Evolutionary conservation across 1,140 invertebrate genomes (phyloP).

Genomic region (Elymnias hypermnestra): DNA sequence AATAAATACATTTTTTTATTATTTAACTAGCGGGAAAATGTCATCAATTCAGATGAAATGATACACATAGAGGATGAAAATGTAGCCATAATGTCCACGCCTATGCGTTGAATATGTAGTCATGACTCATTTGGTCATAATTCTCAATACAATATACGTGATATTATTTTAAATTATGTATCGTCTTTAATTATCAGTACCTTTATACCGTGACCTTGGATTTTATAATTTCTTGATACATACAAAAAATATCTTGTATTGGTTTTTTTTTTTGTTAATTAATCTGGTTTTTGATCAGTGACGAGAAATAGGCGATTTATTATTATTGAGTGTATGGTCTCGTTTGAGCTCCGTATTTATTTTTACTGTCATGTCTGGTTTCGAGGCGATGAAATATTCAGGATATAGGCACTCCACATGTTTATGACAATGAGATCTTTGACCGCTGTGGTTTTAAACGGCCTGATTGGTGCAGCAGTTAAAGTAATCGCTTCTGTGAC

Average conservation of each 20-base stretch:
- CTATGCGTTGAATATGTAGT: neutral
- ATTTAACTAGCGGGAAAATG: no score
- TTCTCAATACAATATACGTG: slow-evolving; percentile 4
- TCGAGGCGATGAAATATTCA: neutral
- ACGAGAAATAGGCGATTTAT: neutral
- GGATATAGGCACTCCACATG: no score
- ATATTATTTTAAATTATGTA: slow-evolving; percentile 1
- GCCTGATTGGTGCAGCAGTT: no score
- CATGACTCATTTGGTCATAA: slow-evolving; percentile 1
- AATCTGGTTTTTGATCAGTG: neutral
- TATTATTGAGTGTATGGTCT: neutral
- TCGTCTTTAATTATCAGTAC: neutral
- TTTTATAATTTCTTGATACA: neutral
- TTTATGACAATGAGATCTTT: no score
- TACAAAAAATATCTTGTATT: neutral
- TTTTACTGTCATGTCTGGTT: neutral
- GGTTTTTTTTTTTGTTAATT: slow-evolving; percentile 1
- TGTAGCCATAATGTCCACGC: neutral
- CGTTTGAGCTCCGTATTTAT: neutral
- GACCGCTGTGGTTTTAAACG: no score
- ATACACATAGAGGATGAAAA: no score
- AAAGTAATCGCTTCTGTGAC: no score
- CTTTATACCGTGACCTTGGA: neutral
- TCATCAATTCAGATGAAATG: no score
- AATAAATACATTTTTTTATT: no score